Evolutionary conservation across 2,888 invertebrate genomes (phyloP).

Genomic region (Osedax fenrisi): DNA sequence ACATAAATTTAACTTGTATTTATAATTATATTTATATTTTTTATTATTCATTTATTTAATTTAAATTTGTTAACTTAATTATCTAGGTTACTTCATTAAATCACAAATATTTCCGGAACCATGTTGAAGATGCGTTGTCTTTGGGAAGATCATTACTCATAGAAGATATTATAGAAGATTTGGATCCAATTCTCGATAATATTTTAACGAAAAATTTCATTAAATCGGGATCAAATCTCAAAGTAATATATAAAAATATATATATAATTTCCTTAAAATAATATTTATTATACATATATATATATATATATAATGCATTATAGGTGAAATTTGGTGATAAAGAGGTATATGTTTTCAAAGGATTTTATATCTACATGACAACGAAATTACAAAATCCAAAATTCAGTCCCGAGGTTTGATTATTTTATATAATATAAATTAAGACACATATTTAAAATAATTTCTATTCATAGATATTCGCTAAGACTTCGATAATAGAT

Average conservation of each 20-base stretch:
- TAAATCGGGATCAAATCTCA: constrained; percentile 67
- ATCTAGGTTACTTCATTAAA: constrained; percentile 53
- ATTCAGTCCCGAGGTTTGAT: constrained; percentile 65
- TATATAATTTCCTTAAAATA: no score
- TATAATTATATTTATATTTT: not conserved
- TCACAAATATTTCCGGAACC: constrained; percentile 61
- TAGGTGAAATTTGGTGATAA: constrained; percentile 65
- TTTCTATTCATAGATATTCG: constrained; percentile 55
- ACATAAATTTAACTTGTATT: not conserved
- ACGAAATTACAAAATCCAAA: constrained; percentile 75
- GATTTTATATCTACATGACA: constrained; percentile 70
- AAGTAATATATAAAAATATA: constrained; percentile 57
- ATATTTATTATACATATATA: no score
- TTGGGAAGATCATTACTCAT: constrained; percentile 70
- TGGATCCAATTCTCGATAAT: constrained; percentile 75
- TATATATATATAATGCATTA: not conserved
- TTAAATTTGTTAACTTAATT: not conserved
- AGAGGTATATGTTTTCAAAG: constrained; percentile 62
- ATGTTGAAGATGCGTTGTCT: constrained; percentile 71
- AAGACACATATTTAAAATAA: not conserved
- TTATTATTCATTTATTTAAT: not conserved
- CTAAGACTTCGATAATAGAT: constrained; percentile 72
- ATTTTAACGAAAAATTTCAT: constrained; percentile 74
- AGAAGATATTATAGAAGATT: constrained; percentile 71
- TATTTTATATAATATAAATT: not conserved